Base-by-base conservation (phyloP, 2,797 vertebrate species). In the Botia kubotai region DNA sequence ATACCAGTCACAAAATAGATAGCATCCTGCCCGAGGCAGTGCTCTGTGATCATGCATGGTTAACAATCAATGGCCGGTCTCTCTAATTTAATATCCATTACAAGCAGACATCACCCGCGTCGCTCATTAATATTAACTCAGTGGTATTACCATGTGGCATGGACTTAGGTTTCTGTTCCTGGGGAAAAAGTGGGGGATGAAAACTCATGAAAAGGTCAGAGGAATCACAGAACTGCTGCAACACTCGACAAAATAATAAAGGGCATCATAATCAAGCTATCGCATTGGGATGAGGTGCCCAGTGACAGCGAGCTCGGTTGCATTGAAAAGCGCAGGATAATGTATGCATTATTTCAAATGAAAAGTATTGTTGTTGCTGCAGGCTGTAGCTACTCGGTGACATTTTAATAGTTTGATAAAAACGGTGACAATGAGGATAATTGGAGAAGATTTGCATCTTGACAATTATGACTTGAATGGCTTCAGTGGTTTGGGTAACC, bases 221-320 rank as follows among this genome's bases (percentile, higher is more conserved):
- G 87, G 84, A 92, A 92, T 91, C 91, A 91, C 84, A 88, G 88
- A 89, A 87, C 84, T 89, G 87, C 89, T 83, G 85, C 90, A 93
- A 92, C 83, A 91, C 81, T 88, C 86, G 83, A 87, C 87, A 86
- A 86, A 91, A 90, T 89, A 91, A 92, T 90, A 93, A 94, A 93
- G 91, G 92, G 90, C 90, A 92, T 89, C 84, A 87, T 88, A 91
- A 93, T 93, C 90, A 90, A 91, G 88, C 90, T 90, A 91, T 87
- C 84, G 86, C 83, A 85, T 89, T 82, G 53, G 87, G 89, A 92
- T 85, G 87, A 88, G 87, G 81, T 79, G 87, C 90, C 85, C 90
- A 89, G 89, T 89, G 88, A 92, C 91, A 89, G 85, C 66, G 77
- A 82, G 84, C 75, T 82, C 46, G 79, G 88, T 84, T 86, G 76